Evolutionary conservation across 2,888 invertebrate species (phyloP).

Genomic region (Cylloceria caligata): DNA sequence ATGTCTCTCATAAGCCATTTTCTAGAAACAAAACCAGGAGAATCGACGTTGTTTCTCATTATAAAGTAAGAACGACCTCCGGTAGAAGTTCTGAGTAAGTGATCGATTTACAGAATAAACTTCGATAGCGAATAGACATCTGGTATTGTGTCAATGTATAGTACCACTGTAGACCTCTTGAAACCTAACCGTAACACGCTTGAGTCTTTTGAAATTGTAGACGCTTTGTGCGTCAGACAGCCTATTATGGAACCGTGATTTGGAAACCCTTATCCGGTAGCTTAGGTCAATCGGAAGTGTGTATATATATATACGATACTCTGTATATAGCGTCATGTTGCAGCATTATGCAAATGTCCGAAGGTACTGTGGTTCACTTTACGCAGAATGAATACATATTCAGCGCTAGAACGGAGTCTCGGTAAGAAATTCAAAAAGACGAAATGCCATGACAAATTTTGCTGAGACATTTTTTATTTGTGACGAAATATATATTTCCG

Average conservation of each 20-base stretch:
- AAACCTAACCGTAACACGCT: constrained; percentile 44
- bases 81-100: neutral
- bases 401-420: too few relatives aligned
- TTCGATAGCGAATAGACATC: too few relatives aligned
- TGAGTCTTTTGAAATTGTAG: constrained; percentile 64
- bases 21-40: constrained; percentile 2
- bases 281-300: constrained; percentile 45
- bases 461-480: too few relatives aligned
- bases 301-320: constrained; percentile 22
- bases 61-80: neutral
- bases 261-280: constrained; percentile 46
- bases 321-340: neutral
- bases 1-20: constrained; percentile 10
- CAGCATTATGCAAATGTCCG: constrained; percentile 32
- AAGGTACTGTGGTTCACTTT: constrained; percentile 34
- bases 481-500: too few relatives aligned
- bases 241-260: constrained; percentile 53
- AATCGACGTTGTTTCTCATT: constrained; percentile 8
- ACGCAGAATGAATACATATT: constrained; percentile 36
- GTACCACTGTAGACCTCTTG: neutral
- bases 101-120: neutral
- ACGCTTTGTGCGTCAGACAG: constrained; percentile 64
- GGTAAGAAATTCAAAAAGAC: too few relatives aligned
- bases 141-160: neutral
- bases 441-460: too few relatives aligned